These are phyloP conservation scores for Eidolon helvum DNA, from an alignment of 2,113 vertebrate species.

Conservation along the genomic window DNA sequence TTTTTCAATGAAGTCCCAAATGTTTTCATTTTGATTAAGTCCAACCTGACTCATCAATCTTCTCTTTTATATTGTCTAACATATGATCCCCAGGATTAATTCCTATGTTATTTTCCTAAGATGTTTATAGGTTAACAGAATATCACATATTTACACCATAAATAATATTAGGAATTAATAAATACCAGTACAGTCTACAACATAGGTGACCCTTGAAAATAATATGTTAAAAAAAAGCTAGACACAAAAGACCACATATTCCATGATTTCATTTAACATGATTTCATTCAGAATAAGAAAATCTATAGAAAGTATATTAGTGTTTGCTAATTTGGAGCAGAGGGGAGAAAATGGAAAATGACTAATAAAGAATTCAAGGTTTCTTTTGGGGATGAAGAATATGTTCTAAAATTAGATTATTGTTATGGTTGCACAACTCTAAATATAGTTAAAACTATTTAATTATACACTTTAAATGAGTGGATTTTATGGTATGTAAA, in stretches of 20 bases:
- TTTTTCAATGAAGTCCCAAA: background rate
- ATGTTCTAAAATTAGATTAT: background rate
- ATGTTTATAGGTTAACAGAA: background rate
- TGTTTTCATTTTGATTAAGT: background rate
- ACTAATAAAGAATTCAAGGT: background rate
- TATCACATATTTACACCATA: background rate
- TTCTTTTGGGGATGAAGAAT: background rate
- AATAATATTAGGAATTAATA: background rate
- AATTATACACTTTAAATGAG: background rate
- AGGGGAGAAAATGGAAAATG: background rate
- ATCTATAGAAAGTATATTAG: background rate
- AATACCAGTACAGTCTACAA: background rate
- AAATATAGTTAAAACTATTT: background rate
- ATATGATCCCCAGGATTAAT: background rate
- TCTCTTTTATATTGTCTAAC: background rate
- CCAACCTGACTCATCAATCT: background rate
- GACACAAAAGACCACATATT: background rate
- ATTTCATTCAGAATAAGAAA: background rate
- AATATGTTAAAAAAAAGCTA: background rate
- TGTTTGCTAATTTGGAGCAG: background rate
- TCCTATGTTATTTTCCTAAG: background rate
- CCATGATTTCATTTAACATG: background rate
- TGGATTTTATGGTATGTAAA: background rate
- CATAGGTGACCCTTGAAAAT: background rate
- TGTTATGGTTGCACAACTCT: background rate